Evolutionary conservation across 2,113 vertebrate species (phyloP), one percentile per base, ranked within the genome.

Genomic region (Bothrops jararaca): DNA sequence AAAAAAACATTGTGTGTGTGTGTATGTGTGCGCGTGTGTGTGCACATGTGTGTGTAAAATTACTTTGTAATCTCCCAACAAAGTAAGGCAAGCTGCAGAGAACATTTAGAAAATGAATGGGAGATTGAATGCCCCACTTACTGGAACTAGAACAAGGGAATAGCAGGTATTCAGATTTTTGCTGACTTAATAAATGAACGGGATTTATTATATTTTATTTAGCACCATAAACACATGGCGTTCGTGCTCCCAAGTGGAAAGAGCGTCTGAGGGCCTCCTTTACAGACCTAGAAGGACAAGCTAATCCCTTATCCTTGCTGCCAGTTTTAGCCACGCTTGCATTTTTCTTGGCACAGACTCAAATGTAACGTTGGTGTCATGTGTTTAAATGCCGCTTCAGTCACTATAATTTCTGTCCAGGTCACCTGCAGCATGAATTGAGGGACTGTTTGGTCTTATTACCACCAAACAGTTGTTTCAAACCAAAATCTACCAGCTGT

Each of bases 301-400:
- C 95, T 95, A 96, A 95, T 95, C 91, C 94, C 96, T 96, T 94
- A 92, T 91, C 95, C 95, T 93, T 89, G 93, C 86, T 95, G 96
- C 92, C 91, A 93, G 93, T 92, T 95, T 90, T 58, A 95, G 94
- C 91, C 92, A 96, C 93, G 88, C 90, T 95, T 88, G 94, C 93
- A 92, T 95, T 97, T 97, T 97, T 95, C 95, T 97, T 97, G 97
- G 96, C 97, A 94, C 95, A 95, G 89, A 93, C 64, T 95, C 97
- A 97, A 97, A 96, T 95, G 94, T 95, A 96, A 95, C 92, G 94
- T 6, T 64, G 92, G 95, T 95, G 89, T 95, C 95, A 97, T 57
- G 45, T 94, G 94, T 91, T 95, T 91, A 93, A 92, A 94, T 91
- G 94, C 95, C 93, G 94, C 93, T 96, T 96, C 93, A 97, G 95